These are phyloP conservation scores for Herpetotheres cachinnans DNA, from an alignment of 2,113 vertebrate genomes.

Conservation along the genomic window DNA sequence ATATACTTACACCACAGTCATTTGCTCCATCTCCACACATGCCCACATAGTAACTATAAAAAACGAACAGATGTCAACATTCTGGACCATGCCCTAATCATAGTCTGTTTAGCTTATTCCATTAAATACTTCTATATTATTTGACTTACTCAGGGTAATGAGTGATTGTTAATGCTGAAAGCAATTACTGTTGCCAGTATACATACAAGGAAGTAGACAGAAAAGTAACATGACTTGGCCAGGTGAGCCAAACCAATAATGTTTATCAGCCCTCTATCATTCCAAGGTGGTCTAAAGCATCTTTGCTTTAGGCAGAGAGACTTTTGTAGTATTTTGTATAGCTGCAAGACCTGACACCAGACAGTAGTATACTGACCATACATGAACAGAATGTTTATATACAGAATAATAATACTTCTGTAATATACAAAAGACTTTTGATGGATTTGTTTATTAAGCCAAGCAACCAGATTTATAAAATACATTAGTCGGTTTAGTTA, in stretches of 20 bases:
- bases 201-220: not conserved
- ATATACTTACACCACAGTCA: slow-evolving; percentile 92
- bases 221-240: not conserved
- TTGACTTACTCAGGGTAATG: not conserved
- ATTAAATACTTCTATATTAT: not conserved
- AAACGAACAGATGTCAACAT: slow-evolving; percentile 11
- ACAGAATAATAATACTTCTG: not conserved
- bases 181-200: not conserved
- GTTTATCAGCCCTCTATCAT: not conserved
- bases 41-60: slow-evolving; percentile 91
- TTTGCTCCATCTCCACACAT: slow-evolving; percentile 99
- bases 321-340: not conserved
- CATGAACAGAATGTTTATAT: too few relatives aligned
- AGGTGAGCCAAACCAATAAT: not conserved
- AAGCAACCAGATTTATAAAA: not conserved
- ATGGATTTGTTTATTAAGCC: not conserved
- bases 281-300: not conserved
- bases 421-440: not conserved
- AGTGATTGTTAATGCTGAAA: not conserved
- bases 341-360: not conserved
- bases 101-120: not conserved
- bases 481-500: not conserved
- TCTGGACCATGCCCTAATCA: not conserved
- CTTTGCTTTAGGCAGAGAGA: not conserved
- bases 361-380: not conserved